These are phyloP conservation scores for Melanotaenia trifasciata DNA, from an alignment of 2,797 vertebrate species.

Conservation along the genomic window DNA sequence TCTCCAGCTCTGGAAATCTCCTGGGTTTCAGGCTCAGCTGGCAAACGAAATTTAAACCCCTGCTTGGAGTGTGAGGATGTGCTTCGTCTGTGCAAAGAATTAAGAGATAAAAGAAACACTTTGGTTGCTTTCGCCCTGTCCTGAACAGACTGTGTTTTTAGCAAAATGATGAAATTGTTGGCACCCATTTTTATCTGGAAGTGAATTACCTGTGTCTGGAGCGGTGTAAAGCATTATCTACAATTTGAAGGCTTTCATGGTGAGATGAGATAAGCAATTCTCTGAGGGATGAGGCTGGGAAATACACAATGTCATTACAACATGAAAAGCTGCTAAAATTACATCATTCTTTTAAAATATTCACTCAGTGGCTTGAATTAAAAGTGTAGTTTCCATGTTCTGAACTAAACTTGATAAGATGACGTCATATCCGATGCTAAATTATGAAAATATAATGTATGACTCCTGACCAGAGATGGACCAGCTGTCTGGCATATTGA, in stretches of 20 bases:
- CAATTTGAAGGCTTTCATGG: slow-evolving; percentile 69
- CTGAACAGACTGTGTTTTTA: background rate
- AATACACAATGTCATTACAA: background rate
- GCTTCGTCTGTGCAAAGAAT: slow-evolving; percentile 59
- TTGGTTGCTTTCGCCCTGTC: background rate
- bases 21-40: slow-evolving; percentile 74
- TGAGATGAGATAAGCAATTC: slow-evolving; percentile 71
- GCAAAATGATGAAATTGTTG: slow-evolving; percentile 1
- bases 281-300: slow-evolving; percentile 57
- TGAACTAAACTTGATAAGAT: no score
- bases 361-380: background rate
- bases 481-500: no score
- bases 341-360: background rate
- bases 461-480: no score
- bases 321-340: background rate
- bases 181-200: background rate
- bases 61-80: slow-evolving; percentile 50
- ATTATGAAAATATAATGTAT: no score
- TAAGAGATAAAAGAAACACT: slow-evolving; percentile 4
- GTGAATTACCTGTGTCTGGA: slow-evolving; percentile 77
- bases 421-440: no score
- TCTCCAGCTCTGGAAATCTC: slow-evolving; percentile 85
- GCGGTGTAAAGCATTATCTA: slow-evolving; percentile 59
- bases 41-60: slow-evolving; percentile 79
- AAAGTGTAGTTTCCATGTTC: background rate